These are phyloP conservation scores for Patiria miniata DNA, from an alignment of 35 echinoderm and acorn worm genomes.

Conservation along the genomic window DNA sequence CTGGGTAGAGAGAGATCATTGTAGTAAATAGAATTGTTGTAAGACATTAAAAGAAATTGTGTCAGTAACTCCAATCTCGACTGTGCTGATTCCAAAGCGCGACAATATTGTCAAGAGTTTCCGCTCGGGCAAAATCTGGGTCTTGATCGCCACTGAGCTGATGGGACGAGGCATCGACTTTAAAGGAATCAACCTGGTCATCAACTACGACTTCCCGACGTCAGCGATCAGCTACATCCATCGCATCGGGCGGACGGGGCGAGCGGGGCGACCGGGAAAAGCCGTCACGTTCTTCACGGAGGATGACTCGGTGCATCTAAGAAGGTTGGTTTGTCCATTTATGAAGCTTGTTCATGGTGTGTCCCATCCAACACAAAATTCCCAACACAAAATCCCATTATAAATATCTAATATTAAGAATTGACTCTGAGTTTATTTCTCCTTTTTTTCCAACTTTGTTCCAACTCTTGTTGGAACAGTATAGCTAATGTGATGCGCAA, in stretches of 20 bases:
- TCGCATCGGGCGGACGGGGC: constrained; percentile 84
- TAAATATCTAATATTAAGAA: too few species aligned
- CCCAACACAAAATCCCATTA: neutral
- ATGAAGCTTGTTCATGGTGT: neutral
- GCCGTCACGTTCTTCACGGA: constrained; percentile 93
- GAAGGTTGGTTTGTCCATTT: constrained; percentile 27
- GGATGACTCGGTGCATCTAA: constrained; percentile 77
- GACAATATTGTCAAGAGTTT: constrained; percentile 90
- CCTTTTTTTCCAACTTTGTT: too few species aligned
- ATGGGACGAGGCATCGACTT: constrained; percentile 99
- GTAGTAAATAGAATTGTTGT: too few species aligned
- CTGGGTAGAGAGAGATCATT: too few species aligned
- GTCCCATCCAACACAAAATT: neutral
- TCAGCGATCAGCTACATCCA: constrained; percentile 98
- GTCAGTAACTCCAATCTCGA: too few species aligned
- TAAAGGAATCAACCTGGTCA: constrained; percentile 95
- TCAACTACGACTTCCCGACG: constrained; percentile 98
- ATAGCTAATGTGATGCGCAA: constrained; percentile 97
- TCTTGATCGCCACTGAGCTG: constrained; percentile 90
- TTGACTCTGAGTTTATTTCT: too few species aligned
- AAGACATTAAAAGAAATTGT: too few species aligned
- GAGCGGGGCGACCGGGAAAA: constrained; percentile 76
- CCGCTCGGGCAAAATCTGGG: constrained; percentile 95
- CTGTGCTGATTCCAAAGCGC: constrained; percentile 39
- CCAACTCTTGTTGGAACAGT: too few species aligned